Percentiles rank a stretch among this genome's conserved stretches.
These are phyloP conservation scores for Trachops cirrhosus DNA, from an alignment of 2,797 vertebrate species.

Conservation along the genomic window DNA sequence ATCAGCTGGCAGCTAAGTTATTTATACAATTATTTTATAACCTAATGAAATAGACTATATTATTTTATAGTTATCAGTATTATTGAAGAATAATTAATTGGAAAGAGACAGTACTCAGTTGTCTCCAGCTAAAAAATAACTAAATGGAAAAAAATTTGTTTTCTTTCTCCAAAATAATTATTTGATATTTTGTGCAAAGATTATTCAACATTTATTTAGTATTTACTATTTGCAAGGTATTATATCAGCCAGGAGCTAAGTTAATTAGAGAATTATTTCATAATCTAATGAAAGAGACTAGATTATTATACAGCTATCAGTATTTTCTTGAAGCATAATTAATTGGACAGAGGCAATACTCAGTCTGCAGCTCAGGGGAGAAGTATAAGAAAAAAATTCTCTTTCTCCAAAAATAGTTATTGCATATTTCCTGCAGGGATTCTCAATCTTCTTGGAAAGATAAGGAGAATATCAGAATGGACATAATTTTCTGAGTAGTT, in stretches of 20 bases:
- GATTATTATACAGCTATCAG: not conserved
- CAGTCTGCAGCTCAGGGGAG: not conserved
- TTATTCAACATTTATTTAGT: not conserved
- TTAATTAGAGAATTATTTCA: conserved; percentile 26
- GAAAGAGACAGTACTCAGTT: not conserved
- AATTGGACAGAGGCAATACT: not conserved
- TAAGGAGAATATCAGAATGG: not conserved
- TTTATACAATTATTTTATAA: not conserved
- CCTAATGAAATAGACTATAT: not conserved
- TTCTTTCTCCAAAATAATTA: not conserved
- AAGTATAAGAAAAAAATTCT: not conserved
- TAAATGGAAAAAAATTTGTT: not conserved
- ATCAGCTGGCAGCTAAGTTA: not conserved
- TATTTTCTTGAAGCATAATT: conserved; percentile 10
- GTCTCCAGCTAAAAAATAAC: not conserved
- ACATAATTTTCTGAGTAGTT: not conserved
- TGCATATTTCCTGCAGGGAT: not conserved
- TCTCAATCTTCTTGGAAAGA: not conserved
- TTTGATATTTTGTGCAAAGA: not conserved
- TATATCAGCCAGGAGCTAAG: not conserved
- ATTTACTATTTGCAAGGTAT: not conserved
- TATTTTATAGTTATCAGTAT: not conserved
- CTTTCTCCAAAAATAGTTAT: not conserved
- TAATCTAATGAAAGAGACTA: not conserved
- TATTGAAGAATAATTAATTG: not conserved